Conservation (phyloP, 2,888 invertebrate species). For the Ptychoptera albimana region DNA sequence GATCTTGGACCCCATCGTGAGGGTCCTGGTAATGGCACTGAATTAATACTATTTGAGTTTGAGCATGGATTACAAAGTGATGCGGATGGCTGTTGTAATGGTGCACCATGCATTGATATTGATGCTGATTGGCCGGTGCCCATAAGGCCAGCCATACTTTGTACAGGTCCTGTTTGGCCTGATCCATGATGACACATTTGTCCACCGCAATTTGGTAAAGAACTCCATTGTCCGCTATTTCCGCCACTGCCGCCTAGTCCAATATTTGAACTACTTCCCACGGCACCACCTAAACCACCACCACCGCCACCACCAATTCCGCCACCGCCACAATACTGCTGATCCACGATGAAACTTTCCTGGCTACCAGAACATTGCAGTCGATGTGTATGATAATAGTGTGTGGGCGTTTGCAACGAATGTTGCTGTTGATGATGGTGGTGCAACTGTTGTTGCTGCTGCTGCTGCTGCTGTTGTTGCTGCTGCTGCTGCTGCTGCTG, state of each 20-base stretch:
- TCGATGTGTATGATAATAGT: conserved; percentile 17
- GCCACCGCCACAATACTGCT: conserved; percentile 29
- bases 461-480: too few species aligned
- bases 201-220: conserved; percentile 19
- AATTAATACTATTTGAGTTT: conserved; percentile 26
- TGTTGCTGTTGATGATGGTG: too few species aligned
- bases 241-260: background rate
- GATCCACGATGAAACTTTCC: conserved; percentile 33
- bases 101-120: conserved; percentile 17
- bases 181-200: conserved; percentile 22
- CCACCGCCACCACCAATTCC: conserved; percentile 16
- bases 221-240: conserved; percentile 20
- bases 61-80: conserved; percentile 31
- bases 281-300: too few species aligned
- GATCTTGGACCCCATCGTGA: conserved; percentile 32
- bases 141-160: background rate
- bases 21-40: conserved; percentile 28
- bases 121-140: conserved; percentile 17
- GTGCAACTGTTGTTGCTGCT: too few species aligned
- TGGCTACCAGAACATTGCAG: conserved; percentile 35
- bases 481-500: background rate
- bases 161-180: conserved; percentile 10
- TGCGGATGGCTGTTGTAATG: conserved; percentile 27
- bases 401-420: too few species aligned
- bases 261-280: too few species aligned